Conservation (phyloP, 2,888 invertebrate species). For the Drosophila helvetica region DNA sequence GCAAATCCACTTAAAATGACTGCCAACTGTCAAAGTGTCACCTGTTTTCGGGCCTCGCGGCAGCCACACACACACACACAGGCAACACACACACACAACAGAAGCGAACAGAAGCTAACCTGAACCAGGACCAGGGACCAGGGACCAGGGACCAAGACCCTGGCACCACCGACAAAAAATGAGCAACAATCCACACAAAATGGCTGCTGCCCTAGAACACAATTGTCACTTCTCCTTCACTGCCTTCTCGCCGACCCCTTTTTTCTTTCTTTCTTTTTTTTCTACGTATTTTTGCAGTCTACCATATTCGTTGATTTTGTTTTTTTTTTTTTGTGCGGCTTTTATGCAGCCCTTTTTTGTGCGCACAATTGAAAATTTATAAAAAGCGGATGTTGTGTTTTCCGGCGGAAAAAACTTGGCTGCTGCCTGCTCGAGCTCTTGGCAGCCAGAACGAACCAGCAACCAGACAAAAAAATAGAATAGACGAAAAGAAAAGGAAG, state of each 20-base stretch:
- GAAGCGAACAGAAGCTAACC: constrained; percentile 8
- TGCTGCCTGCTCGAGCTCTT: constrained; percentile 45
- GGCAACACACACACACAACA: constrained; percentile 8
- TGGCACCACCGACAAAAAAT: constrained; percentile 27
- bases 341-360: constrained; percentile 27
- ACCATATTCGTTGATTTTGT: background rate
- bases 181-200: constrained; percentile 58
- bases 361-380: constrained; percentile 75
- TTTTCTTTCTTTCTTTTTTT: constrained; percentile 15
- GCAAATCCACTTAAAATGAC: constrained; percentile 74
- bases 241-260: constrained; percentile 3
- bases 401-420: constrained; percentile 73
- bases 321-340: background rate
- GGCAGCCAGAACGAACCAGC: constrained; percentile 10
- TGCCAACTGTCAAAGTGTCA: constrained; percentile 67
- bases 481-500: constrained; percentile 3
- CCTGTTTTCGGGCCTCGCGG: constrained; percentile 53
- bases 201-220: constrained; percentile 46
- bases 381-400: constrained; percentile 74
- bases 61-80: background rate
- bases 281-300: background rate
- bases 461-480: constrained; percentile 6
- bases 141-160: constrained; percentile 16
- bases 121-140: constrained; percentile 10
- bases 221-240: constrained; percentile 39